A percentile compares a stretch with the other conserved stretches of the same genome.
These are phyloP conservation scores for Enteromius paludinosus DNA, from an alignment of 2,797 vertebrate genomes.

Conservation along the genomic window DNA sequence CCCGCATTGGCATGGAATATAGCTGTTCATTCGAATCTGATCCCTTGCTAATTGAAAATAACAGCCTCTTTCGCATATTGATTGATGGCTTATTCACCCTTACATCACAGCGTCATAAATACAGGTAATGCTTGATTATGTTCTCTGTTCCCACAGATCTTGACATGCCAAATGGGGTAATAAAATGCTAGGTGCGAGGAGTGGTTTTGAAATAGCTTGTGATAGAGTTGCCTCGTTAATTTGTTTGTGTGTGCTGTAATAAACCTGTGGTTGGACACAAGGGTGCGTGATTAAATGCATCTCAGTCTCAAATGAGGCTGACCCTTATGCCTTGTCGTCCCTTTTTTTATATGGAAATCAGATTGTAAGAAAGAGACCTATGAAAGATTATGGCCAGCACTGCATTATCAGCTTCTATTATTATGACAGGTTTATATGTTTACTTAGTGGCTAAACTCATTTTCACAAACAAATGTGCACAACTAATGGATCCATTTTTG, in stretches of 20 bases:
- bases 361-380: background rate
- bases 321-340: constrained; percentile 12
- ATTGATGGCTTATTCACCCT: constrained; percentile 92
- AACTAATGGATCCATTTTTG: background rate
- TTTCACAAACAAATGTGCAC: background rate
- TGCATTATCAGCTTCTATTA: constrained; percentile 3
- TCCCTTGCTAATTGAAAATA: constrained; percentile 99
- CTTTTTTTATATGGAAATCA: constrained; percentile 28
- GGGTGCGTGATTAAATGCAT: constrained; percentile 48
- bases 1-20: constrained; percentile 82
- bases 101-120: constrained; percentile 85
- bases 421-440: background rate
- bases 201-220: constrained; percentile 52
- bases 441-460: background rate
- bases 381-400: background rate
- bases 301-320: constrained; percentile 37
- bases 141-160: constrained; percentile 64
- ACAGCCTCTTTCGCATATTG: constrained; percentile 94
- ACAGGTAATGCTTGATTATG: constrained; percentile 86
- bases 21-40: constrained; percentile 85
- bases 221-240: constrained; percentile 56
- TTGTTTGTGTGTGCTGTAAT: constrained; percentile 55
- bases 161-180: constrained; percentile 66
- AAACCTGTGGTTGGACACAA: constrained; percentile 33
- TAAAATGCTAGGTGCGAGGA: constrained; percentile 58